These are phyloP conservation scores for Cotesia congregata DNA, from an alignment of 2,888 invertebrate genomes.

Conservation along the genomic window DNA sequence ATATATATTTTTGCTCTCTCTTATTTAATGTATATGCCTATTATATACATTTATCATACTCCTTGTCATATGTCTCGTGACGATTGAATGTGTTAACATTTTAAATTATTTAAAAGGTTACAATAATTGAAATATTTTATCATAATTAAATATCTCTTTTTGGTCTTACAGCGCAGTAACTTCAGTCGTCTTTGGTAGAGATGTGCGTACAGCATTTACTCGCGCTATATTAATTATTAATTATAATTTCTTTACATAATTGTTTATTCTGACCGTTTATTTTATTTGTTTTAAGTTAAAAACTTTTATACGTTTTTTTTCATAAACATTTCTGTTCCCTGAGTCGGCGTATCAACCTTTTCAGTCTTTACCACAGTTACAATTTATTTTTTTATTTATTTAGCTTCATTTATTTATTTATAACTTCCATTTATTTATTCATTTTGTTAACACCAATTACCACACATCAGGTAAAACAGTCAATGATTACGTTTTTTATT, in stretches of 20 bases:
- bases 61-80: conserved; percentile 29
- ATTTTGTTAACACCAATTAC: conserved; percentile 52
- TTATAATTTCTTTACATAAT: conserved; percentile 40
- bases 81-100: conserved; percentile 44
- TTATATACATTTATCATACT: conserved; percentile 44
- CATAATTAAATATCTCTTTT: conserved; percentile 48
- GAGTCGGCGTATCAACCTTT: conserved; percentile 65
- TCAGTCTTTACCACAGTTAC: conserved; percentile 63
- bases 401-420: conserved; percentile 34
- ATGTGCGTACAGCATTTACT: conserved; percentile 47
- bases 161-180: conserved; percentile 62
- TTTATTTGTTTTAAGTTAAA: conserved; percentile 51
- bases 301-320: conserved; percentile 47
- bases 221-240: conserved; percentile 46
- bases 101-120: conserved; percentile 9
- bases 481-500: conserved; percentile 36
- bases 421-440: conserved; percentile 22
- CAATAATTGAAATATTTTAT: conserved; percentile 48
- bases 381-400: conserved; percentile 32
- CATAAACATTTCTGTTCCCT: conserved; percentile 64
- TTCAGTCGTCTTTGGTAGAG: conserved; percentile 67
- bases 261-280: conserved; percentile 48
- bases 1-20: conserved; percentile 32
- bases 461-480: conserved; percentile 52
- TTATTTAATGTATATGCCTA: conserved; percentile 39